These are phyloP conservation scores for Pterobdella sp. DNA, from an alignment of 2,888 invertebrate species.

Conservation along the genomic window DNA sequence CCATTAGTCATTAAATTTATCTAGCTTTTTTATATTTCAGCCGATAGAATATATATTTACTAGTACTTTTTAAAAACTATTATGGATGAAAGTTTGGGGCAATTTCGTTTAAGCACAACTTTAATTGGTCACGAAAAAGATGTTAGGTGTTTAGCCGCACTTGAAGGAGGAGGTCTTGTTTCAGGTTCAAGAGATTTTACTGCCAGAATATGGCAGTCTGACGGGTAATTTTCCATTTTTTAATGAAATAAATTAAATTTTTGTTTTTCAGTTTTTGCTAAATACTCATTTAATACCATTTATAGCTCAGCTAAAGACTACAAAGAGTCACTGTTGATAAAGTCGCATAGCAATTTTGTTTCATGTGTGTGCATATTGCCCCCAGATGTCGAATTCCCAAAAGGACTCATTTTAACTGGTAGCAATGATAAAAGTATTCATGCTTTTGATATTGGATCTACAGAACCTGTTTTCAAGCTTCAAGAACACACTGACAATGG, in stretches of 20 bases:
- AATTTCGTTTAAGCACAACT: constrained; percentile 42
- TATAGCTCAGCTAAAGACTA: constrained; percentile 51
- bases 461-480: constrained; percentile 62
- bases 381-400: constrained; percentile 63
- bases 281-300: constrained; percentile 34
- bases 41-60: no score
- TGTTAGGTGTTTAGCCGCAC: constrained; percentile 67
- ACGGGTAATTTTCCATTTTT: constrained; percentile 45
- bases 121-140: constrained; percentile 69
- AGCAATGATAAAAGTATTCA: constrained; percentile 78
- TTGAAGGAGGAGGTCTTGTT: constrained; percentile 62
- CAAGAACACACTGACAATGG: constrained; percentile 72
- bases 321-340: constrained; percentile 44
- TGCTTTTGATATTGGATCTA: constrained; percentile 66
- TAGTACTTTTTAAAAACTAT: background rate
- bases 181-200: constrained; percentile 83
- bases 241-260: background rate
- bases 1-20: no score
- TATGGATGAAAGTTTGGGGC: background rate
- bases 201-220: constrained; percentile 73
- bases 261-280: background rate
- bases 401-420: constrained; percentile 75
- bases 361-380: constrained; percentile 70
- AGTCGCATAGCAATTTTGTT: constrained; percentile 78
- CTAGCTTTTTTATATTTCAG: no score